Conservation (phyloP, 2,888 invertebrate genomes). For the Choreutis nemorana region DNA sequence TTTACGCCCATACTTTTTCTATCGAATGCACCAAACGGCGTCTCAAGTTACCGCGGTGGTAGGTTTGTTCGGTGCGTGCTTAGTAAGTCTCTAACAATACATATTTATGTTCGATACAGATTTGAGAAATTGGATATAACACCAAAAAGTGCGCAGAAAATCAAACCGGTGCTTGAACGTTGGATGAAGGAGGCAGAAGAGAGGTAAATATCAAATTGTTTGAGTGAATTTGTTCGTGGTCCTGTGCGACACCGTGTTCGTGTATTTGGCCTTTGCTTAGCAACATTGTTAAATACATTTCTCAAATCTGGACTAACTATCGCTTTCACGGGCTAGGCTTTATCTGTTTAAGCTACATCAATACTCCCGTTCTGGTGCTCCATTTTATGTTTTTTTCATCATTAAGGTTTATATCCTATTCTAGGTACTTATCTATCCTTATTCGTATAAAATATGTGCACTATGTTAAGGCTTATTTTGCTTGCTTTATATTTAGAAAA, state of each 20-base stretch:
- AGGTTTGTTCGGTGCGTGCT: constrained; percentile 39
- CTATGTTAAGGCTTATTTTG: too few relatives aligned
- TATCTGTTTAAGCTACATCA: constrained; percentile 20
- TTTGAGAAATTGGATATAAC: constrained; percentile 99
- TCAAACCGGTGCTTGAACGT: constrained; percentile 96
- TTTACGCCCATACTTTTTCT: constrained; percentile 55
- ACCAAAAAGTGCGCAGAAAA: constrained; percentile 99
- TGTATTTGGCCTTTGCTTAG: constrained; percentile 64
- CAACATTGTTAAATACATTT: constrained; percentile 53
- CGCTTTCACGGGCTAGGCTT: constrained; percentile 49
- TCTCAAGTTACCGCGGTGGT: constrained; percentile 8
- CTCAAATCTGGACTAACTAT: constrained; percentile 66
- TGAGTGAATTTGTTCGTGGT: constrained; percentile 56
- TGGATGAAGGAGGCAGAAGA: constrained; percentile 99
- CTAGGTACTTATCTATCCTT: too few relatives aligned
- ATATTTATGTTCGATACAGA: constrained; percentile 75
- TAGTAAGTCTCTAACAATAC: constrained; percentile 53
- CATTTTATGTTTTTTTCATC: too few relatives aligned
- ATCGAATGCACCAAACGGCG: constrained; percentile 32
- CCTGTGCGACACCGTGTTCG: constrained; percentile 50
- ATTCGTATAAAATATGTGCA: too few relatives aligned
- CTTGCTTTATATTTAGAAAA: too few relatives aligned
- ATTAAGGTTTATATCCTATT: too few relatives aligned
- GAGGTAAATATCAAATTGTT: constrained; percentile 74
- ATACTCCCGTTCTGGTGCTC: too few relatives aligned